Conservation (phyloP, 1,140 invertebrate species). For the Drosophila neocordata region DNA sequence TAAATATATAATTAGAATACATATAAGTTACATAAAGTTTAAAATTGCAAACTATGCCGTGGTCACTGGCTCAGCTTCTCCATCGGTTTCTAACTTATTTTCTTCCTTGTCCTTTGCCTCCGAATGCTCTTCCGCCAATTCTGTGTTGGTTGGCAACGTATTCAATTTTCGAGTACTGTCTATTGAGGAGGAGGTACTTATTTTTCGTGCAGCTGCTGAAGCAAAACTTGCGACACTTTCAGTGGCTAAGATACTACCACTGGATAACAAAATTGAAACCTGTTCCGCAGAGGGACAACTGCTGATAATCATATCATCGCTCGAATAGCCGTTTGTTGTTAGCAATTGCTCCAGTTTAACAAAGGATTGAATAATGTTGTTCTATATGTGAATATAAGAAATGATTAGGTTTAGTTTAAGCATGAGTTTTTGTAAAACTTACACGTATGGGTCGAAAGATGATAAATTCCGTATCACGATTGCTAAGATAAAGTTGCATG, state of each 20-base stretch:
- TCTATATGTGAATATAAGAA: slow-evolving; percentile 84
- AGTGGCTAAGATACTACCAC: slow-evolving; percentile 86
- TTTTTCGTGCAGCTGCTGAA: slow-evolving; percentile 66
- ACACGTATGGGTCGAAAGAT: slow-evolving; percentile 96
- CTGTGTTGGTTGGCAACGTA: slow-evolving; percentile 46
- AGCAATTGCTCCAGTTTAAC: slow-evolving; percentile 92
- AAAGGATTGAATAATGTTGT: slow-evolving; percentile 94
- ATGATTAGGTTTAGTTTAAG: neutral
- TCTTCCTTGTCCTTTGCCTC: slow-evolving; percentile 21
- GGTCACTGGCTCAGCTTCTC: slow-evolving; percentile 7
- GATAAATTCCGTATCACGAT: slow-evolving; percentile 97
- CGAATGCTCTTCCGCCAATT: slow-evolving; percentile 28
- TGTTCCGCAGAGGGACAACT: slow-evolving; percentile 96
- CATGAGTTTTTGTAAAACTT: slow-evolving; percentile 49
- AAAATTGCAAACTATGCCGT: slow-evolving; percentile 43
- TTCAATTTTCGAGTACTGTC: slow-evolving; percentile 60
- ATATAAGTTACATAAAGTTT: slow-evolving; percentile 35
- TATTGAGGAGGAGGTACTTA: slow-evolving; percentile 65
- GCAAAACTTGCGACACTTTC: slow-evolving; percentile 75
- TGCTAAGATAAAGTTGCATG: slow-evolving; percentile 97
- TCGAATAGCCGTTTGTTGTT: slow-evolving; percentile 87
- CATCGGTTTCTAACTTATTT: neutral
- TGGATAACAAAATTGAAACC: slow-evolving; percentile 93
- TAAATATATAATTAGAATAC: slow-evolving; percentile 56
- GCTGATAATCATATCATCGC: slow-evolving; percentile 92